Evolutionary conservation across 37 sponge, comb jelly and placozoan genomes (phyloP), one percentile per base, ranked within the genome.

Genomic region (Bolinopsis microptera): DNA sequence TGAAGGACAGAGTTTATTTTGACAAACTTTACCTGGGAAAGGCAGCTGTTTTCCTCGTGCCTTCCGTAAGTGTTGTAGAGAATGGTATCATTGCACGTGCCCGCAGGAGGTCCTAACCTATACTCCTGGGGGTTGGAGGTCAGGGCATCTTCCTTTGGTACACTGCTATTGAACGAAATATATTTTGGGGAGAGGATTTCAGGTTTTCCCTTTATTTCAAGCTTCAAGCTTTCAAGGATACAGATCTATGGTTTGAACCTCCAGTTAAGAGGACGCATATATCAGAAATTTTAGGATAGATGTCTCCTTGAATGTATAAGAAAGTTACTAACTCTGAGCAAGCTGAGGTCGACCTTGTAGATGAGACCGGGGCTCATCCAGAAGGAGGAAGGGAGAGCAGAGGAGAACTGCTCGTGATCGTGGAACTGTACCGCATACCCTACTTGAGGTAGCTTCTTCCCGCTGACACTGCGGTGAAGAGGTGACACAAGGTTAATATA

Each of bases 331-430:
- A 72, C 75, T 24, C 75, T 5, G 13, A 28, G 27, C 5, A 72
- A 28, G 75, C 75, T 72, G 32, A 72, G 75, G 32, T 72, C 75
- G 32, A 28, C 75, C 31, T 72, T 72, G 75, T 72, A 72, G 75
- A 72, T 72, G 5, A 72, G 75, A 8, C 75, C 75, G n/a, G 75
- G 75, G 25, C 75, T 72, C 75, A 72, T 72, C 75, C 75, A 72
- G 75, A 30, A 72, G 3, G 31, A 30, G 75, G 27, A 30, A 24
- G 75, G 75, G 3, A 72, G 27, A 30, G 75, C 13, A 3, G 31
- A n/a, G 75, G 31, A 30, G 75, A 30, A 72, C 75, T 72, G 75
- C 31, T 72, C 75, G 75, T 72, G 75, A 72, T 72, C 75, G 32
- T 72, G 75, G 18, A 72, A 72, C 75, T 72, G 75, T 3, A 72